phyloP scores from a whole-genome alignment of 2,888 invertebrate species.

The Eumerus sabulonum region DNA sequence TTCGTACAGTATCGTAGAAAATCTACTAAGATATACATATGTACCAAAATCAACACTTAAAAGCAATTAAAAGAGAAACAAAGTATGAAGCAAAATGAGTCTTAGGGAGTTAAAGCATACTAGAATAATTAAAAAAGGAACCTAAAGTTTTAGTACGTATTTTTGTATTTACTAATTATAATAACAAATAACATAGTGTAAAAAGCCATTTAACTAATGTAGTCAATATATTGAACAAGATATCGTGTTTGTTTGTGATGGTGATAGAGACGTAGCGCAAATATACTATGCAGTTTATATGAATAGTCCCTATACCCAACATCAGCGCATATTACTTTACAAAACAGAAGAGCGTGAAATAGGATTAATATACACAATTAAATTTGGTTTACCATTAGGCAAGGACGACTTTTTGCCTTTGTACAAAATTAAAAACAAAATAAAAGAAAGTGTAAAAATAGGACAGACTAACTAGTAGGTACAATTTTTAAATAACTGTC shows the following conservation, averaged over 20 bases:
- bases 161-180: slow-evolving; percentile 60
- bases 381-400: slow-evolving; percentile 35
- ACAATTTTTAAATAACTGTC: slow-evolving; percentile 46
- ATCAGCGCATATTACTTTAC: slow-evolving; percentile 29
- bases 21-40: slow-evolving; percentile 22
- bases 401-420: slow-evolving; percentile 61
- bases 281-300: too few species aligned
- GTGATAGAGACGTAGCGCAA: too few species aligned
- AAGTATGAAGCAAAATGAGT: slow-evolving; percentile 12
- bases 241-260: too few species aligned
- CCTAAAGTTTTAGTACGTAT: slow-evolving; percentile 62
- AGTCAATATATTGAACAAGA: too few species aligned
- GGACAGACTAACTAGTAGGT: slow-evolving; percentile 24
- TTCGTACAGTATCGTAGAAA: too few species aligned
- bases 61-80: slow-evolving; percentile 48
- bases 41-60: slow-evolving; percentile 49
- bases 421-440: slow-evolving; percentile 54
- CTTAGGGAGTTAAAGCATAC: slow-evolving; percentile 24
- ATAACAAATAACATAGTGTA: slow-evolving; percentile 3
- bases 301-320: too few species aligned
- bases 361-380: slow-evolving; percentile 16
- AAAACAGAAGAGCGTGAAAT: slow-evolving; percentile 2
- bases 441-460: slow-evolving; percentile 31
- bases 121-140: slow-evolving; percentile 46
- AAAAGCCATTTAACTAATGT: slow-evolving; percentile 22